These are phyloP conservation scores for Lasius platythorax DNA, from an alignment of 2,888 invertebrate genomes.

Conservation along the genomic window DNA sequence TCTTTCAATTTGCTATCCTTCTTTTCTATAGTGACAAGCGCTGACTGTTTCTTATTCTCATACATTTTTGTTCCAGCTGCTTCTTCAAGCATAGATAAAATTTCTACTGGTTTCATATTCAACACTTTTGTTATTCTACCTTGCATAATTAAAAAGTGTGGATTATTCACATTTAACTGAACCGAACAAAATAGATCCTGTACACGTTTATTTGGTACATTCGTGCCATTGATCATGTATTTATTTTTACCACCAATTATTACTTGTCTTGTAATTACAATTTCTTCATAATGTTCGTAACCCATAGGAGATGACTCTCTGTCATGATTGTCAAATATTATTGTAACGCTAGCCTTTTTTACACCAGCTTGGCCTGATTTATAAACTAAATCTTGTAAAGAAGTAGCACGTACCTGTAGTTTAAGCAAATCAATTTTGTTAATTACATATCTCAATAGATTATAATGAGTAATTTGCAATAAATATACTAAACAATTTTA, in stretches of 20 bases:
- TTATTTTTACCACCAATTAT: constrained; percentile 96
- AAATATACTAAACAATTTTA: not conserved
- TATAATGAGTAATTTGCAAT: not conserved
- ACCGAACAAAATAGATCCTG: constrained; percentile 98
- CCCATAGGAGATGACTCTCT: constrained; percentile 94
- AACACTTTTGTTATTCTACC: constrained; percentile 99
- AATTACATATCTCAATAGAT: not conserved
- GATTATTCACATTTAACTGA: constrained; percentile 99
- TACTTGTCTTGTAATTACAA: constrained; percentile 96
- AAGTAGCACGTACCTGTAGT: constrained; percentile 94
- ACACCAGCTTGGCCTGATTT: constrained; percentile 99
- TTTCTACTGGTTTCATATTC: constrained; percentile 99
- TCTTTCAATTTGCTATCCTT: constrained; percentile 96
- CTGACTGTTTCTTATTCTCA: constrained; percentile 95
- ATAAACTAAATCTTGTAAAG: constrained; percentile 98
- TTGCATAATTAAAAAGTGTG: constrained; percentile 99
- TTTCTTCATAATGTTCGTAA: constrained; percentile 96
- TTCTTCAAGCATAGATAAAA: constrained; percentile 99
- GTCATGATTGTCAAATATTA: constrained; percentile 97
- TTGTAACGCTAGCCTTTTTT: constrained; percentile 97
- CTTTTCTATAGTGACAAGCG: constrained; percentile 95
- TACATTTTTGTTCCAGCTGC: constrained; percentile 99
- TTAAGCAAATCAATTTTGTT: not conserved
- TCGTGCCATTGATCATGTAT: constrained; percentile 97
- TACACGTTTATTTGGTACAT: constrained; percentile 95